Conservation (phyloP, 1,140 invertebrate genomes). For the Dysdera silvatica region DNA sequence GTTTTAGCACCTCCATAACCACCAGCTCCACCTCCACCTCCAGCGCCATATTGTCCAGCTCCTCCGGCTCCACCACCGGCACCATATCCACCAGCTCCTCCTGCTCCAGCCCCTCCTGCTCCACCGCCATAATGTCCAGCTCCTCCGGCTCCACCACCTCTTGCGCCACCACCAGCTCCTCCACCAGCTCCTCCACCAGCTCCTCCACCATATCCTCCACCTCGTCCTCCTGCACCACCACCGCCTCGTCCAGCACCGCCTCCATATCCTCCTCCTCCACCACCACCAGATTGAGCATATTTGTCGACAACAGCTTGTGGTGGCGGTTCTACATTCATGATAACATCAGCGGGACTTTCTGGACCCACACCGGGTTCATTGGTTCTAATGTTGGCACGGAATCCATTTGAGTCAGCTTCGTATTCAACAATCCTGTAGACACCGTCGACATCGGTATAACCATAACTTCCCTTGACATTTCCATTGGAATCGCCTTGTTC, state of each 20-base stretch:
- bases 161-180: background rate
- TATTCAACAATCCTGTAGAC: conserved; percentile 31
- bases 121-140: background rate
- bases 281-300: conserved; percentile 2
- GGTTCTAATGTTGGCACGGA: conserved; percentile 28
- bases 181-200: background rate
- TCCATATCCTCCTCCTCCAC: conserved; percentile 14
- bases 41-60: conserved; percentile 34
- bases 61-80: conserved; percentile 29
- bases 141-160: background rate
- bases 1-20: conserved; percentile 4
- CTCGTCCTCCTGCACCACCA: conserved; percentile 29
- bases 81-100: background rate
- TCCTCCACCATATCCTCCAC: background rate
- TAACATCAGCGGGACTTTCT: conserved; percentile 33
- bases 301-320: conserved; percentile 25
- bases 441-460: conserved; percentile 29
- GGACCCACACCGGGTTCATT: conserved; percentile 31
- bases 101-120: background rate
- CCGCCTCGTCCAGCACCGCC: conserved; percentile 11
- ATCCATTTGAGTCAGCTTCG: conserved; percentile 29
- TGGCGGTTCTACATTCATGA: conserved; percentile 26
- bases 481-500: conserved; percentile 30
- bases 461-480: conserved; percentile 29
- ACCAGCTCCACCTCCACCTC: conserved; percentile 24